A percentile compares a stretch with the other conserved stretches of the same genome.
These are phyloP conservation scores for Propithecus perrieri DNA, from an alignment of 2,797 vertebrate species.

Conservation along the genomic window DNA sequence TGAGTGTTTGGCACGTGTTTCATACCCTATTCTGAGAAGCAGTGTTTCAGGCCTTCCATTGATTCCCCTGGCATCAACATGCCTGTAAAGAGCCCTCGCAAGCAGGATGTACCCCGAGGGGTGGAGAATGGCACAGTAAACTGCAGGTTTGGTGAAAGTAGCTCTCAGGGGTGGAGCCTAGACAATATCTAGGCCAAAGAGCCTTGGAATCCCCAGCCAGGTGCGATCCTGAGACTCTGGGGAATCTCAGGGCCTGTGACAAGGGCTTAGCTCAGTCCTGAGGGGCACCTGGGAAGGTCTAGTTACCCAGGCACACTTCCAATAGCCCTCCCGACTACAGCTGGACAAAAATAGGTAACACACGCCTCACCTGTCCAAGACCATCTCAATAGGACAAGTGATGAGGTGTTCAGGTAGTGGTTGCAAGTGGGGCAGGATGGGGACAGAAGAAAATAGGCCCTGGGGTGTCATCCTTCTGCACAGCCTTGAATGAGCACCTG, in stretches of 20 bases:
- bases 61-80: not conserved
- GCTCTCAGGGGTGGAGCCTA: not conserved
- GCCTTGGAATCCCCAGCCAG: not conserved
- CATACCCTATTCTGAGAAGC: not conserved
- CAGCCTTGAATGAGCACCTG: not conserved
- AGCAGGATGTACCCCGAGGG: not conserved
- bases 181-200: not conserved
- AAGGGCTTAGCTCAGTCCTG: not conserved
- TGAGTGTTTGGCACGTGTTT: not conserved
- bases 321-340: not conserved
- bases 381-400: not conserved
- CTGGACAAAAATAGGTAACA: not conserved
- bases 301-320: not conserved
- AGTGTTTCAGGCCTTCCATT: not conserved
- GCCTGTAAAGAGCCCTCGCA: not conserved
- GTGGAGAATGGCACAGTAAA: not conserved
- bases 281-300: not conserved
- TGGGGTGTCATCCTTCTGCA: not conserved
- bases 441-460: rapidly evolving
- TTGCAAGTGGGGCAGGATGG: rapidly evolving
- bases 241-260: rapidly evolving
- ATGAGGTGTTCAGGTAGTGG: no score
- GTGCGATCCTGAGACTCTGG: not conserved
- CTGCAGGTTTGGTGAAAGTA: not conserved
- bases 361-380: not conserved